A percentile compares a stretch with the other conserved stretches of the same genome.
Conservation (phyloP, 2,113 vertebrate species). For the Pteruthius melanotis region DNA sequence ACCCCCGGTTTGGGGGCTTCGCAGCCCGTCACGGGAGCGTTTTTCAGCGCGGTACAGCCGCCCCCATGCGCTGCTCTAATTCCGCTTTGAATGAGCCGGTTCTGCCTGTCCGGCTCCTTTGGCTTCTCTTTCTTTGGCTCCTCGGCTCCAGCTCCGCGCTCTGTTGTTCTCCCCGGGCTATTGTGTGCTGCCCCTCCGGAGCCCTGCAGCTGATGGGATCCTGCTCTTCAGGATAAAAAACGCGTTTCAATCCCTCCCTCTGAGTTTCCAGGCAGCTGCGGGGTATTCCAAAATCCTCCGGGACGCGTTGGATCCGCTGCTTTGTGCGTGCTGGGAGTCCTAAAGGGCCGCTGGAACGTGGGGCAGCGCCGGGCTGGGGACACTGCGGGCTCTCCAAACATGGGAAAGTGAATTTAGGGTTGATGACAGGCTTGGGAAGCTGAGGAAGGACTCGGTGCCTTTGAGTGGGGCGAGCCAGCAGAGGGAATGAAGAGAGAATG, state of each 20-base stretch:
- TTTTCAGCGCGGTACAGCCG: not conserved
- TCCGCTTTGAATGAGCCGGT: not conserved
- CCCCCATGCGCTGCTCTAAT: not conserved
- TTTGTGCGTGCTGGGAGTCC: not conserved
- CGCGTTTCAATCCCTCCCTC: not conserved
- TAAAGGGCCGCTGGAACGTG: not conserved
- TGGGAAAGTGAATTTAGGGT: not conserved
- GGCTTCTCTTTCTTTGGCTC: too few relatives aligned
- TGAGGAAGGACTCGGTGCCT: not conserved
- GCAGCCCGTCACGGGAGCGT: not conserved
- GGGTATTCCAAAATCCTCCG: not conserved
- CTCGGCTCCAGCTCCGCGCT: not conserved
- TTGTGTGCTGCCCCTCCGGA: not conserved
- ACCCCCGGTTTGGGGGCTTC: not conserved
- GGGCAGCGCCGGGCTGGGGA: not conserved
- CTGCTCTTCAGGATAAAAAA: not conserved
- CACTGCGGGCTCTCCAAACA: not conserved
- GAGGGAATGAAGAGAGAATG: not conserved
- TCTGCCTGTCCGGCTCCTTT: not conserved
- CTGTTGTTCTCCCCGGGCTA: not conserved
- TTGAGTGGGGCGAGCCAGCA: not conserved
- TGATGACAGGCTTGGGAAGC: not conserved
- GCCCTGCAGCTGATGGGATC: not conserved
- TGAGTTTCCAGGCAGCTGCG: not conserved
- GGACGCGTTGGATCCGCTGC: not conserved